These are phyloP conservation scores for Brachyptera putata DNA, from an alignment of 2,888 invertebrate species.

Conservation along the genomic window DNA sequence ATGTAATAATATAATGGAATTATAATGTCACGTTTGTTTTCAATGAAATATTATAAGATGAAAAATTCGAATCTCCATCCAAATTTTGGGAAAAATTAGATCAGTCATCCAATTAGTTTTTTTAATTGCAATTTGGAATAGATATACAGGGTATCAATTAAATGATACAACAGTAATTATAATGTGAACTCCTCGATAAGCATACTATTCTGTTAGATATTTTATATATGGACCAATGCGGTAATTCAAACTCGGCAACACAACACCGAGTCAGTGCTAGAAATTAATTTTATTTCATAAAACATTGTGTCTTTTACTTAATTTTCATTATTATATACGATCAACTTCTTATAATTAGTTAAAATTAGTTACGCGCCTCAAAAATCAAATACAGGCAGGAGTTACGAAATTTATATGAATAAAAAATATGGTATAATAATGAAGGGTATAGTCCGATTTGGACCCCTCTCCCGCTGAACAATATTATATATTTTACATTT, in stretches of 20 bases:
- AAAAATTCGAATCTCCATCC: slow-evolving; percentile 9
- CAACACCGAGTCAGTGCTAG: background rate
- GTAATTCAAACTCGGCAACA: background rate
- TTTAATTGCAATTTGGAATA: slow-evolving; percentile 6
- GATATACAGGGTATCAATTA: slow-evolving; percentile 14
- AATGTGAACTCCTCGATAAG: slow-evolving; percentile 6
- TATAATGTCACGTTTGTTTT: background rate
- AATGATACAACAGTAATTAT: background rate
- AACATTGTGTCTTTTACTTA: slow-evolving; percentile 14
- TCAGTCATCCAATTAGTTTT: slow-evolving; percentile 8
- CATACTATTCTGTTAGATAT: slow-evolving; percentile 1
- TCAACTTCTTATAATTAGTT: slow-evolving; percentile 18
- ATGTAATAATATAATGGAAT: slow-evolving; percentile 1
- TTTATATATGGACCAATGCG: slow-evolving; percentile 18
- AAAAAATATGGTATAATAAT: slow-evolving; percentile 35
- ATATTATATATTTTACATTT: slow-evolving; percentile 32
- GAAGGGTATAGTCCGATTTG: slow-evolving; percentile 11
- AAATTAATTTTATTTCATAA: slow-evolving; percentile 4
- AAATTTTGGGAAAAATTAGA: slow-evolving; percentile 5
- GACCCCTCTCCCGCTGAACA: slow-evolving; percentile 25
- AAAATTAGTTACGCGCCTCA: slow-evolving; percentile 17
- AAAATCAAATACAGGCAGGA: slow-evolving; percentile 27
- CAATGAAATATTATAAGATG: background rate
- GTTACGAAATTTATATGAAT: slow-evolving; percentile 37
- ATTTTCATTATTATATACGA: slow-evolving; percentile 3